Percentiles rank a stretch among this genome's conserved stretches.
These are phyloP conservation scores for Chrysotoxum bicinctum DNA, from an alignment of 2,888 invertebrate species.

Conservation along the genomic window DNA sequence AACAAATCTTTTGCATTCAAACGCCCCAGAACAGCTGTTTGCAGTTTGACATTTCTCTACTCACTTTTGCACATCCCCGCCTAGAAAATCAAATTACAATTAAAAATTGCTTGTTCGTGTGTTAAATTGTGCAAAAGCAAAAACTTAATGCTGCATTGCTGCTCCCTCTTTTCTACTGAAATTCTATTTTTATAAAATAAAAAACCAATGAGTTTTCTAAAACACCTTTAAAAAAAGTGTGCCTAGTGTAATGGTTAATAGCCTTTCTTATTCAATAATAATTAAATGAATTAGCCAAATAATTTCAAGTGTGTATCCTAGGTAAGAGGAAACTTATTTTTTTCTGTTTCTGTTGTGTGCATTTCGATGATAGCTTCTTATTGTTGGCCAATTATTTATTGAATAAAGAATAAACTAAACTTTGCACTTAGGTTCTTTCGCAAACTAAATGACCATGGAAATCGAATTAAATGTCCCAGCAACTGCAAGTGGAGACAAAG, in stretches of 20 bases:
- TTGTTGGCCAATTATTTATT: not conserved
- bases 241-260: not conserved
- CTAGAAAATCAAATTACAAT: not conserved
- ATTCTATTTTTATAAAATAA: slow-evolving; percentile 25
- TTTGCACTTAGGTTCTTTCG: not conserved
- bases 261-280: not conserved
- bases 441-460: slow-evolving; percentile 7
- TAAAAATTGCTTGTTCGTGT: not conserved
- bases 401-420: not conserved
- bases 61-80: slow-evolving; percentile 2
- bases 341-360: not conserved
- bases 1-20: not conserved
- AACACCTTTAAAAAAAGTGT: not conserved
- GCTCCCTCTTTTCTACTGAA: not conserved
- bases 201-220: not conserved
- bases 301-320: slow-evolving; percentile 17
- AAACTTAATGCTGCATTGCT: not conserved
- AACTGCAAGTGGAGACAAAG: slow-evolving; percentile 3
- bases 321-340: not conserved
- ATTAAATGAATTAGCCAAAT: slow-evolving; percentile 9
- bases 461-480: slow-evolving; percentile 2
- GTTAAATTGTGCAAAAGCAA: slow-evolving; percentile 12
- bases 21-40: not conserved
- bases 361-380: not conserved
- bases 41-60: slow-evolving; percentile 7